phyloP scores from a whole-genome alignment of 2,113 vertebrate species.

The Pterocles burchelli region DNA sequence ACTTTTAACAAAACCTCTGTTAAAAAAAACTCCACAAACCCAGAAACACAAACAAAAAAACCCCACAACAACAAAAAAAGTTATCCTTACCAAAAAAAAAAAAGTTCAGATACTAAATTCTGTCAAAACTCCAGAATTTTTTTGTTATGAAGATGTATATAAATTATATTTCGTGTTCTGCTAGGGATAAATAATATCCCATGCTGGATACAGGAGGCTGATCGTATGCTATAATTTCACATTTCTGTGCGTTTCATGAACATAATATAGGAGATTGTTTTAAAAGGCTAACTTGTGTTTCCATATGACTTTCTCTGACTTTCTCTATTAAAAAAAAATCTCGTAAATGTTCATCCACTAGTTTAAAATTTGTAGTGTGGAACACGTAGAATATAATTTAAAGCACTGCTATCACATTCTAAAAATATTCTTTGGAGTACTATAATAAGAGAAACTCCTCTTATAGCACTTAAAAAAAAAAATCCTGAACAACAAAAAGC shows the following conservation, averaged over 20 bases:
- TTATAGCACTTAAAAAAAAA: not conserved
- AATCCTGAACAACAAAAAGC: not conserved
- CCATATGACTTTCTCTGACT: not conserved
- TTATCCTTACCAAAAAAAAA: no score
- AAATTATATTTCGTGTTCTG: not conserved
- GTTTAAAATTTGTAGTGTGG: not conserved
- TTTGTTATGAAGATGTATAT: not conserved
- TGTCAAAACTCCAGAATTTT: not conserved
- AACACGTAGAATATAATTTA: not conserved
- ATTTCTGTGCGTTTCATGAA: not conserved
- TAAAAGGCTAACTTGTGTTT: not conserved
- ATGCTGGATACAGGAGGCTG: fast-evolving
- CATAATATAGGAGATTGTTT: not conserved
- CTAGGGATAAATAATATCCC: not conserved
- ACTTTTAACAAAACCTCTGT: not conserved
- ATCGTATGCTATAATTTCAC: not conserved
- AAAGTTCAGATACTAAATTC: not conserved
- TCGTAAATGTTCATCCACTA: not conserved
- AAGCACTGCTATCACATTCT: not conserved
- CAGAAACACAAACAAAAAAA: not conserved
- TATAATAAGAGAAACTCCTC: not conserved
- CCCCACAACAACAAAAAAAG: no score
- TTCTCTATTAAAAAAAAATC: not conserved
- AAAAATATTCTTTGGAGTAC: not conserved
- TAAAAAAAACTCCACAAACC: not conserved